Evolutionary conservation across 1,140 invertebrate genomes (phyloP).

Genomic region (Dendrolimus kikuchii): DNA sequence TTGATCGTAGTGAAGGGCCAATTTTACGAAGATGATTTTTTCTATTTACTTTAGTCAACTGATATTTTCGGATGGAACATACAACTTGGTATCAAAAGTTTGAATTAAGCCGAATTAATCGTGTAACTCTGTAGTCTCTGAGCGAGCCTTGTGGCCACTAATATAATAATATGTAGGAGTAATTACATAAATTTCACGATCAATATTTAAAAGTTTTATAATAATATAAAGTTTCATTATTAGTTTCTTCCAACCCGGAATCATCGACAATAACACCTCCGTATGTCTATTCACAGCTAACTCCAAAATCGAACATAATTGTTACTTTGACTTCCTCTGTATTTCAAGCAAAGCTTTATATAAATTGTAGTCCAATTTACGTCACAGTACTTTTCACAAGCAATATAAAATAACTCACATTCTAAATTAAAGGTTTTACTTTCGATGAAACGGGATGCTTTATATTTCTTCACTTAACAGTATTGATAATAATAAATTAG

Average conservation of each 20-base stretch:
- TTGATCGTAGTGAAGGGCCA: constrained; percentile 16
- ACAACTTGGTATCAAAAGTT: constrained; percentile 23
- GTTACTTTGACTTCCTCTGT: too few species aligned
- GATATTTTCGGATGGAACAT: constrained; percentile 29
- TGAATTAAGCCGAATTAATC: constrained; percentile 47
- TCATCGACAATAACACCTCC: too few species aligned
- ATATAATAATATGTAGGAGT: constrained; percentile 26
- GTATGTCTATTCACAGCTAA: too few species aligned
- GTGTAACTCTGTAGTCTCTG: constrained; percentile 29
- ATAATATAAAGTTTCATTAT: constrained; percentile 8
- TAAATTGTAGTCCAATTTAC: too few species aligned
- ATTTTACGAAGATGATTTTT: constrained; percentile 17
- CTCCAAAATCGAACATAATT: too few species aligned
- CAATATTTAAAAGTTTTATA: constrained; percentile 29
- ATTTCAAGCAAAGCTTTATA: too few species aligned
- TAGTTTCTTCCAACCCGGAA: too few species aligned
- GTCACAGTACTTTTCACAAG: too few species aligned
- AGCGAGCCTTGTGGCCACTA: constrained; percentile 23
- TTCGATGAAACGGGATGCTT: constrained; percentile 34
- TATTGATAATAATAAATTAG: constrained; percentile 10
- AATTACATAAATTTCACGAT: constrained; percentile 20
- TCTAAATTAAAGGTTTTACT: constrained; percentile 1
- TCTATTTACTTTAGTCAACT: constrained; percentile 17
- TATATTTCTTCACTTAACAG: constrained; percentile 29
- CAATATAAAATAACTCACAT: too few species aligned